phyloP scores from a whole-genome alignment of 2,797 vertebrate species.

The Neosilurus hyrtlii region DNA sequence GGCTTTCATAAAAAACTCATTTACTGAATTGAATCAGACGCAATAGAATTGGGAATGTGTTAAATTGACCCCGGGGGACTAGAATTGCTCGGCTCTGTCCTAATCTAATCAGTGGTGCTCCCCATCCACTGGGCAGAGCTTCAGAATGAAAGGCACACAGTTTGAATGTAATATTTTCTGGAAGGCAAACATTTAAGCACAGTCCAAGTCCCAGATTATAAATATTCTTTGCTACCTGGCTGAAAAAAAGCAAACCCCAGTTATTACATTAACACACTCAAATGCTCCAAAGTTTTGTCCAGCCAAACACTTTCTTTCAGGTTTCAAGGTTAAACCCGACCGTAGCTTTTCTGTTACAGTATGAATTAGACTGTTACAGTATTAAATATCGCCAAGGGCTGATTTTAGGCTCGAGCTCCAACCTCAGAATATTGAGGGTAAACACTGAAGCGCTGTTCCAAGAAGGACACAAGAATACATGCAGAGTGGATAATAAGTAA shows the following conservation, averaged over 20 bases:
- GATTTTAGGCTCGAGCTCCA: background rate
- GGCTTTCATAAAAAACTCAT: conserved; percentile 7
- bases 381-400: background rate
- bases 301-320: background rate
- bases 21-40: conserved; percentile 19
- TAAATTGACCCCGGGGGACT: conserved; percentile 23
- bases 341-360: background rate
- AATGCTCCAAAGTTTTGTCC: background rate
- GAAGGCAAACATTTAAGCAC: conserved; percentile 10
- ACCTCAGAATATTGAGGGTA: background rate
- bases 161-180: conserved; percentile 4
- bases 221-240: background rate
- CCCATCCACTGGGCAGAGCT: background rate
- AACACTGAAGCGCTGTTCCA: background rate
- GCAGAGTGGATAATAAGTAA: background rate
- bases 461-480: background rate
- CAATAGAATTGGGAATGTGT: background rate
- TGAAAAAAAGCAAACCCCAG: background rate
- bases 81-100: conserved; percentile 8
- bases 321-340: background rate
- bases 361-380: background rate
- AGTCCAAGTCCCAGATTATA: conserved; percentile 10
- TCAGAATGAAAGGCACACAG: background rate
- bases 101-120: conserved; percentile 11
- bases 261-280: conserved; percentile 3